Evolutionary conservation across 2,797 vertebrate species (phyloP).

Genomic region (Smutsia temminckii): DNA sequence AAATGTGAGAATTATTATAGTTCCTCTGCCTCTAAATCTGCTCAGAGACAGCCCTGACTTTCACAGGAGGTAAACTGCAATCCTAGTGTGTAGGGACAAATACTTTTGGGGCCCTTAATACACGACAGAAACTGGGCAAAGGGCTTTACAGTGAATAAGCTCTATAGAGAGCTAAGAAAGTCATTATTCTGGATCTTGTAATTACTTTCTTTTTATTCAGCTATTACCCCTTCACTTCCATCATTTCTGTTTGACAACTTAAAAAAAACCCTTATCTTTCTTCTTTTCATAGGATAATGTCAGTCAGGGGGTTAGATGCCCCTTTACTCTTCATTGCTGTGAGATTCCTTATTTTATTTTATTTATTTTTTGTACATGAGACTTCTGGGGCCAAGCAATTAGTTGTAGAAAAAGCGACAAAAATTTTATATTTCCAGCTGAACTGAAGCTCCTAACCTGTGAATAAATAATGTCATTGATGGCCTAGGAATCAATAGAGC

Average conservation of each 20-base stretch:
- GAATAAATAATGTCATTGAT: conserved; percentile 40
- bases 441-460: conserved; percentile 38
- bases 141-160: not conserved
- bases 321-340: not conserved
- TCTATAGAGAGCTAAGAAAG: not conserved
- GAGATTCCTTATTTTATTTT: not conserved
- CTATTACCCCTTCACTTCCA: not conserved
- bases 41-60: not conserved
- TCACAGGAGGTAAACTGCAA: not conserved
- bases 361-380: not conserved
- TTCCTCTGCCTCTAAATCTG: not conserved
- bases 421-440: not conserved
- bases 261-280: not conserved
- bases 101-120: not conserved
- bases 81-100: not conserved
- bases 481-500: conserved; percentile 34
- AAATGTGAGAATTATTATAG: not conserved
- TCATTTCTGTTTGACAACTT: conserved; percentile 45
- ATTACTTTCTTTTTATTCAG: not conserved
- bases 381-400: conserved; percentile 44
- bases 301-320: not conserved
- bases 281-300: not conserved
- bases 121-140: not conserved
- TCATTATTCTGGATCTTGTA: not conserved
- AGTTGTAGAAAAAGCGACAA: conserved; percentile 17